A percentile compares a stretch with the other conserved stretches of the same genome.
Conservation (phyloP, 1,140 invertebrate genomes). For the Bombus turneri region DNA sequence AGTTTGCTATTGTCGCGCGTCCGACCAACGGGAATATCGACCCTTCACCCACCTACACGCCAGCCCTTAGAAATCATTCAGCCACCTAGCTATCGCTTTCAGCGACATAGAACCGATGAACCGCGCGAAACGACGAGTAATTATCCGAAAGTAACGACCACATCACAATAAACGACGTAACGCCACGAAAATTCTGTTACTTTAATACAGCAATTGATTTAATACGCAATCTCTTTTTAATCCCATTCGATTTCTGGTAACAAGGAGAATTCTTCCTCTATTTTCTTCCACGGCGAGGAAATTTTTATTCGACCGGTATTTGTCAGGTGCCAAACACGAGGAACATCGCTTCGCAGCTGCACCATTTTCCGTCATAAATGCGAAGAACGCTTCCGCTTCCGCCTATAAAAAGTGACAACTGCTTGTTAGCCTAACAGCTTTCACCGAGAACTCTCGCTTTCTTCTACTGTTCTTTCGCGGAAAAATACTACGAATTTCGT, state of each 20-base stretch:
- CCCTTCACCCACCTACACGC: not conserved
- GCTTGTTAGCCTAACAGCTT: not conserved
- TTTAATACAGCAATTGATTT: conserved; percentile 21
- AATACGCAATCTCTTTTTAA: conserved; percentile 42
- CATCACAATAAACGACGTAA: conserved; percentile 27
- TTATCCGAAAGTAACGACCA: conserved; percentile 61
- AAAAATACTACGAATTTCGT: conserved; percentile 29
- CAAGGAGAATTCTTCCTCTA: not conserved
- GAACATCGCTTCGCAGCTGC: not conserved
- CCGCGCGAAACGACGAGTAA: conserved; percentile 53
- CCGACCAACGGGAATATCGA: conserved; percentile 32
- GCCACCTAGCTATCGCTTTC: conserved; percentile 28
- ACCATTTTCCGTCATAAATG: conserved; percentile 6
- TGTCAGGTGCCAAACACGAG: conserved; percentile 11
- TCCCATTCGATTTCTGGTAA: conserved; percentile 43
- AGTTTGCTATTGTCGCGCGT: conserved; percentile 43
- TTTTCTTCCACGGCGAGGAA: not conserved
- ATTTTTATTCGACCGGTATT: conserved; percentile 22
- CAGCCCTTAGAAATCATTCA: conserved; percentile 18
- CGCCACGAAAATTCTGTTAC: conserved; percentile 35
- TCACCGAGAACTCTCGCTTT: not conserved
- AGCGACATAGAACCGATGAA: conserved; percentile 47
- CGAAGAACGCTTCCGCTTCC: not conserved
- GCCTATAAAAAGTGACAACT: not conserved
- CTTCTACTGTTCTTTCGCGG: not conserved